phyloP scores from a whole-genome alignment of 2,797 vertebrate species.

The Oophaga sylvatica region DNA sequence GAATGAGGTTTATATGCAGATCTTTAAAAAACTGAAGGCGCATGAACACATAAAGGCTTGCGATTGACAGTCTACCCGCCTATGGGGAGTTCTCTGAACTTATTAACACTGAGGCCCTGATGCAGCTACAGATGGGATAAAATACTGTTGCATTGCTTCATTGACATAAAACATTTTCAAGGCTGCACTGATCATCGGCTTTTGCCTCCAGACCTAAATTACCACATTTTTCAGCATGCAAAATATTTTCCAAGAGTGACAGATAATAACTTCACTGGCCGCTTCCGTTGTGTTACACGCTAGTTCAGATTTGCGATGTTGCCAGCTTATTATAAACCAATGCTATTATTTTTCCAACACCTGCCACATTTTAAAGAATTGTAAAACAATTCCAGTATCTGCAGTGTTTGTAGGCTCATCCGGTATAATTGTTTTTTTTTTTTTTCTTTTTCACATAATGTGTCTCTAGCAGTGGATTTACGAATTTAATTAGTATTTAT shows the following conservation, averaged over 20 bases:
- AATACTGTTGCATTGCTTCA: conserved; percentile 27
- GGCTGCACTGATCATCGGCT: conserved; percentile 27
- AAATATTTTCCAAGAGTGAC: conserved; percentile 36
- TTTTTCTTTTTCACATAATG: not conserved
- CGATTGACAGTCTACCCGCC: conserved; percentile 23
- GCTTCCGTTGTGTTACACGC: not conserved
- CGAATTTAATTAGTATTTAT: conserved; percentile 12
- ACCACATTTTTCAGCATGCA: conserved; percentile 43
- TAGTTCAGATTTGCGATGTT: conserved; percentile 19
- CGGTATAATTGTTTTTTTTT: not conserved
- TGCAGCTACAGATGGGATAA: conserved; percentile 39
- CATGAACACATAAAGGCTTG: not conserved
- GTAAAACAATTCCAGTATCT: not conserved
- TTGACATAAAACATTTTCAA: conserved; percentile 34
- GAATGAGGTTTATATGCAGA: conserved; percentile 16
- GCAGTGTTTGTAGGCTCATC: not conserved
- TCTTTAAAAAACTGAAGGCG: not conserved
- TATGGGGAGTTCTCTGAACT: conserved; percentile 16
- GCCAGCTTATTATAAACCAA: conserved; percentile 19
- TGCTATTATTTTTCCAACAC: conserved; percentile 14
- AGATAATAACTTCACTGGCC: conserved; percentile 33
- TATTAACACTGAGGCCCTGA: conserved; percentile 36
- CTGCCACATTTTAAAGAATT: not conserved
- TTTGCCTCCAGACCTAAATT: conserved; percentile 43
- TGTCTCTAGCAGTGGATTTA: not conserved